These are phyloP conservation scores for Eciton burchellii DNA, from an alignment of 1,140 invertebrate genomes.

Conservation along the genomic window DNA sequence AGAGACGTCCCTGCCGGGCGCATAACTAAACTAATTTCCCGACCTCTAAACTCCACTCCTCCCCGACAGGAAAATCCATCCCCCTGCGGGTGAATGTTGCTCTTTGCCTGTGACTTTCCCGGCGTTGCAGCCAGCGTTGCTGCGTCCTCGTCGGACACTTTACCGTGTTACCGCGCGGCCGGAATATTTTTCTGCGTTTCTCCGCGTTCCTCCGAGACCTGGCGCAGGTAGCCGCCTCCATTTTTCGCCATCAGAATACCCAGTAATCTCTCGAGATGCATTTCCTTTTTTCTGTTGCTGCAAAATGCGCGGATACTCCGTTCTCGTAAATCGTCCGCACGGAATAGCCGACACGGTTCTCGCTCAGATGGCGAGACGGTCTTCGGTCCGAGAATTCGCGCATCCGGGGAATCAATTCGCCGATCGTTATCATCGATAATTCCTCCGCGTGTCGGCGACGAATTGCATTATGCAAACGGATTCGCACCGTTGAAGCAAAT, in stretches of 20 bases:
- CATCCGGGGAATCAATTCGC: background rate
- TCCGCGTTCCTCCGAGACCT: background rate
- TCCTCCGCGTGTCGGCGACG: background rate
- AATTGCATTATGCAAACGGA: conserved; percentile 67
- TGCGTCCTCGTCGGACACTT: conserved; percentile 40
- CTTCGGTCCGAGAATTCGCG: background rate
- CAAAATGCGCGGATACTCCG: too few species aligned
- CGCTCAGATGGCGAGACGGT: background rate
- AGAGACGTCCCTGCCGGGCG: conserved; percentile 78
- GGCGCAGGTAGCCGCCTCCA: background rate
- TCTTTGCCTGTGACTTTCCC: conserved; percentile 72
- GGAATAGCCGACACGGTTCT: background rate
- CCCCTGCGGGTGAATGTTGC: conserved; percentile 75
- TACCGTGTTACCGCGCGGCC: conserved; percentile 36
- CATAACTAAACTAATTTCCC: conserved; percentile 84
- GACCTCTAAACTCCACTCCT: conserved; percentile 74
- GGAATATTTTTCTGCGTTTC: conserved; percentile 24
- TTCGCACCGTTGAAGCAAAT: conserved; percentile 39
- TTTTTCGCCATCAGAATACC: background rate
- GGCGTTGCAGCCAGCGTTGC: conserved; percentile 2
- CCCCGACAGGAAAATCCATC: conserved; percentile 72
- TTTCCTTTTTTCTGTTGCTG: background rate
- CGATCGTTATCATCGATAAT: background rate
- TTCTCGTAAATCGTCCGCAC: background rate
- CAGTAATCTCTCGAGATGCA: background rate